Percentiles rank a stretch among this genome's conserved stretches.
These are phyloP conservation scores for Chrysocyon brachyurus DNA, from an alignment of 2,797 vertebrate genomes.

Conservation along the genomic window DNA sequence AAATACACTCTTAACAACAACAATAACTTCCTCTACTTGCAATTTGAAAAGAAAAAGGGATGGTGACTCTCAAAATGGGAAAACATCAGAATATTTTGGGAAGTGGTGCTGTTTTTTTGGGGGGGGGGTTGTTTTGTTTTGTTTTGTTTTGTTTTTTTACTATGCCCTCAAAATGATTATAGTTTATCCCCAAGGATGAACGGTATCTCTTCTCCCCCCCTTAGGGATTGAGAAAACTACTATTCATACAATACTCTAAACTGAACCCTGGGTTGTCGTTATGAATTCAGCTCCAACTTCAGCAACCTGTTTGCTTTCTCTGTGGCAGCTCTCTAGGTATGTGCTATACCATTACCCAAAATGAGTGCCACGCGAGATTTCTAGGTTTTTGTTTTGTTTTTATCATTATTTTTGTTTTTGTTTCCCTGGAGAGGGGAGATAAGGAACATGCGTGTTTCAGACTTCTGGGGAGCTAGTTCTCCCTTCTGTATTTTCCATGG, in stretches of 20 bases:
- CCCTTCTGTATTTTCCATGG: neutral
- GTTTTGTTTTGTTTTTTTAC: neutral
- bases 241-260: neutral
- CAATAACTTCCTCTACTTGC: neutral
- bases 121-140: too few relatives aligned
- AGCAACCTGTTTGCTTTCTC: neutral
- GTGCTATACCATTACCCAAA: neutral
- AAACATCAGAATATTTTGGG: neutral
- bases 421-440: neutral
- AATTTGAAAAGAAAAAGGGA: neutral
- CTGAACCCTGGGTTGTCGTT: neutral
- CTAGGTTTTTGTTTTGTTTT: neutral
- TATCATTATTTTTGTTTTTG: neutral
- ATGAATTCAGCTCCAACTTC: neutral
- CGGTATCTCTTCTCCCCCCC: neutral
- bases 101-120: neutral
- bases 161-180: neutral
- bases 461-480: fast-evolving
- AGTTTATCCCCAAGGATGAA: neutral
- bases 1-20: neutral
- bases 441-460: neutral
- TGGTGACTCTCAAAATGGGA: neutral
- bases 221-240: neutral
- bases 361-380: neutral
- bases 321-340: neutral